Percentiles rank a stretch among this genome's conserved stretches.
These are phyloP conservation scores for Myopa tessellatipennis DNA, from an alignment of 2,888 invertebrate species.

Conservation along the genomic window DNA sequence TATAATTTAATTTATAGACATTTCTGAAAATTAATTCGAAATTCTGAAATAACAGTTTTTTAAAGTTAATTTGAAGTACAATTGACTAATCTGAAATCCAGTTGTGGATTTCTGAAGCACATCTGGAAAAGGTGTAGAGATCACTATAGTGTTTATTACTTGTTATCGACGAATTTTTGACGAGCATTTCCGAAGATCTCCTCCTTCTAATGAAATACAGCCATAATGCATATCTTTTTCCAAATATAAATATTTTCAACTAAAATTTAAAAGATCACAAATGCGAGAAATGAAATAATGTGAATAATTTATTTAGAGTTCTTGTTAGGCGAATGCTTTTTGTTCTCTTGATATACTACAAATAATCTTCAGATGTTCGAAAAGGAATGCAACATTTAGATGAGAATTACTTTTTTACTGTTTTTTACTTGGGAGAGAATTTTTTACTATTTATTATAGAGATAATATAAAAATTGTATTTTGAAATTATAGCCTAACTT, in stretches of 20 bases:
- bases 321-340: background rate
- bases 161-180: too few relatives aligned
- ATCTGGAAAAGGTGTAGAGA: too few relatives aligned
- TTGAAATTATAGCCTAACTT: conserved; percentile 32
- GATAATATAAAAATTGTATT: conserved; percentile 34
- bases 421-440: conserved; percentile 12
- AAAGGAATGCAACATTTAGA: conserved; percentile 36
- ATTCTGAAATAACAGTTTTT: too few relatives aligned
- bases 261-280: background rate
- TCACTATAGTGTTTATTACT: too few relatives aligned
- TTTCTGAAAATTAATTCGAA: too few relatives aligned
- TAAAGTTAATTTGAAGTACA: too few relatives aligned
- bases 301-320: conserved; percentile 29
- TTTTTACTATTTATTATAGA: background rate
- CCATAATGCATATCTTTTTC: too few relatives aligned
- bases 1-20: too few relatives aligned
- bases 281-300: conserved; percentile 11
- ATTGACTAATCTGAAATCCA: too few relatives aligned
- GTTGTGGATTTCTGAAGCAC: too few relatives aligned
- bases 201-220: too few relatives aligned
- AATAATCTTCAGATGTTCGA: conserved; percentile 16
- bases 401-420: conserved; percentile 18
- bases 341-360: background rate
- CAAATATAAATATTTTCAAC: background rate
- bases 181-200: too few relatives aligned